phyloP scores from a whole-genome alignment of 92 coral and sea anemone species.

The Pocillopora meandrina region DNA sequence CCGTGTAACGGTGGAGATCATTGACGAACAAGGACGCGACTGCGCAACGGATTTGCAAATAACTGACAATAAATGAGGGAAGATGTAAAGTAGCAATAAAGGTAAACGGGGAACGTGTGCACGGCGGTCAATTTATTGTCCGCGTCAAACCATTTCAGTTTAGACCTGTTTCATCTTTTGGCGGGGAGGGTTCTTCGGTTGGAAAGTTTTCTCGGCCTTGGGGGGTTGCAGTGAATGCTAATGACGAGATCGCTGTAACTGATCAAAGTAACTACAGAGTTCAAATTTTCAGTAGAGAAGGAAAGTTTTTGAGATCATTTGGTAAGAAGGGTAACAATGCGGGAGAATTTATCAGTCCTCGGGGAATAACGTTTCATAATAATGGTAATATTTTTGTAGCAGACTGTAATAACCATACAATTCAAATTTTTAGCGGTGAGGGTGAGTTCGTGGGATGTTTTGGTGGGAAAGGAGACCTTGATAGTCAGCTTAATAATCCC shows the following conservation, averaged over 20 bases:
- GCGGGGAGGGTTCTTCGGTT: neutral
- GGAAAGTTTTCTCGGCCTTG: neutral
- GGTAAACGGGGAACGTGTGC: neutral
- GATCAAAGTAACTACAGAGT: neutral
- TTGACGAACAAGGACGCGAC: neutral
- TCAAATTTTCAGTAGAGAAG: neutral
- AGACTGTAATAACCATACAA: neutral
- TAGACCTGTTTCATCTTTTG: constrained; percentile 8
- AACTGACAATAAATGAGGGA: neutral
- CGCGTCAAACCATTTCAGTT: neutral
- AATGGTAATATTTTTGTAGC: constrained; percentile 14
- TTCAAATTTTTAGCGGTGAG: constrained; percentile 4
- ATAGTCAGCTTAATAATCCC: neutral
- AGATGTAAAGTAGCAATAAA: neutral
- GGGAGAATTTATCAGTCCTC: neutral
- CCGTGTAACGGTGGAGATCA: constrained; percentile 8
- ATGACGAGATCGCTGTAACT: constrained; percentile 6
- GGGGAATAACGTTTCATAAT: neutral
- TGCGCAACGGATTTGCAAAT: constrained; percentile 6
- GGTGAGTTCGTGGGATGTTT: neutral
- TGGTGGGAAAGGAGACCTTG: neutral
- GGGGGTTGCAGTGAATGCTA: constrained; percentile 13
- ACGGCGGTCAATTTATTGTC: neutral
- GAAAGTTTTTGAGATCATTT: neutral
- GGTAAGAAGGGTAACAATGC: neutral